These are phyloP conservation scores for Lepidochrysops patricia DNA, from an alignment of 2,888 invertebrate genomes.

Conservation along the genomic window DNA sequence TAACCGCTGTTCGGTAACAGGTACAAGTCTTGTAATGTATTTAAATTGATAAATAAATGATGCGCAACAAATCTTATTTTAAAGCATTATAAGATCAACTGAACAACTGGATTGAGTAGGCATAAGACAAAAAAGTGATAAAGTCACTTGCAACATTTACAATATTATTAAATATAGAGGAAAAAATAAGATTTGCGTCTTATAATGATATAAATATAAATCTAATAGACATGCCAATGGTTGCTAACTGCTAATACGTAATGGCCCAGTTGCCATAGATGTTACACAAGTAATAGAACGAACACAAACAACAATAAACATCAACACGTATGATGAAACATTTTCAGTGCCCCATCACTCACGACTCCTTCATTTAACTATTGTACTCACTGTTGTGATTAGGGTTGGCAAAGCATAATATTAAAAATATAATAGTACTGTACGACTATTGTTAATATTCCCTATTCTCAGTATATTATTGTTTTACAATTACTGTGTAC, in stretches of 20 bases:
- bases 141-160: too few species aligned
- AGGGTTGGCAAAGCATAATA: conserved; percentile 1
- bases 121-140: too few species aligned
- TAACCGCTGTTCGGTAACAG: background rate
- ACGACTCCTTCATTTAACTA: conserved; percentile 7
- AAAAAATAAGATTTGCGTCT: too few species aligned
- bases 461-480: too few species aligned
- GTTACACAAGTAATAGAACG: background rate
- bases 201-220: too few species aligned
- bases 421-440: too few species aligned
- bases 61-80: background rate
- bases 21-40: background rate
- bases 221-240: too few species aligned
- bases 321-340: conserved; percentile 4
- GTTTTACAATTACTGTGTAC: too few species aligned
- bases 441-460: too few species aligned
- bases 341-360: background rate
- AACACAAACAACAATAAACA: background rate
- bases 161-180: too few species aligned
- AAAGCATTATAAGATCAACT: too few species aligned
- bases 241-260: background rate
- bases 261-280: background rate
- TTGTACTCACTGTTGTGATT: background rate
- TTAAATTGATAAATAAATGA: background rate
- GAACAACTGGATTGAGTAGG: too few species aligned